Base-by-base conservation (phyloP, 2,113 vertebrate species). In the Strix uralensis region DNA sequence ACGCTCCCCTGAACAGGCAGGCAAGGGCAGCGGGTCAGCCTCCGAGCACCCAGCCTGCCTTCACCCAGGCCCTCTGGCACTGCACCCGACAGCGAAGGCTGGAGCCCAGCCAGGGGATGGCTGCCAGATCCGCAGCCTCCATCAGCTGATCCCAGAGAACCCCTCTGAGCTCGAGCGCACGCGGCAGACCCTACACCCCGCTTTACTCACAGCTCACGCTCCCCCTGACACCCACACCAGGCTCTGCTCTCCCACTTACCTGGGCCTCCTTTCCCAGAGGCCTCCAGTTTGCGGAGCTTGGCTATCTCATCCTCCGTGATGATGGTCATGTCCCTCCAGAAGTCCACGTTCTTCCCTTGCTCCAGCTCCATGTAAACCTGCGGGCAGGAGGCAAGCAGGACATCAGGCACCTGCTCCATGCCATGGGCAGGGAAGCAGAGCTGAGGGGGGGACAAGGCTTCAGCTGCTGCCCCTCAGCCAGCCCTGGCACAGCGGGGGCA, bases 351-450 rank as follows among this genome's bases (percentile, higher is more conserved):
- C 96, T 99, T 99, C 23, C 99, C 99, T 90, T 99, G 99, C 94
- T 99, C 99, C 69, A 99, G 96, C 91, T 99, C 99, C 99, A 99
- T 99, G 96, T 99, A 99, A 30, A 99, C 99, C 99, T 99, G 85
- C 38, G 73, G 51, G 42, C 21, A 47, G 32, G 32, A 66, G 32
- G 67, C 51, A 55, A 9, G 47, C 14, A 17, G 6, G 27, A 57
- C 15, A 32, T 96, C 27, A 81, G 51, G 36, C 15, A 49, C 23
- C 27, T 29, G 74, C 49, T 66, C 30, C 0, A 4, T 21, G 29
- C 15, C 38, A 5, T 0, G 0, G n/a, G 29, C 34, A 61, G 36
- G 30, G 65, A 22, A 62, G 58, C 29, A 54, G 63, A 62, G 47
- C 42, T 17, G 22, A 32, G 38, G 12, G 1, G 46, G 7, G 34